A percentile compares a stretch with the other conserved stretches of the same genome.
These are phyloP conservation scores for Pecten maximus DNA, from an alignment of 2,888 invertebrate species.

Conservation along the genomic window DNA sequence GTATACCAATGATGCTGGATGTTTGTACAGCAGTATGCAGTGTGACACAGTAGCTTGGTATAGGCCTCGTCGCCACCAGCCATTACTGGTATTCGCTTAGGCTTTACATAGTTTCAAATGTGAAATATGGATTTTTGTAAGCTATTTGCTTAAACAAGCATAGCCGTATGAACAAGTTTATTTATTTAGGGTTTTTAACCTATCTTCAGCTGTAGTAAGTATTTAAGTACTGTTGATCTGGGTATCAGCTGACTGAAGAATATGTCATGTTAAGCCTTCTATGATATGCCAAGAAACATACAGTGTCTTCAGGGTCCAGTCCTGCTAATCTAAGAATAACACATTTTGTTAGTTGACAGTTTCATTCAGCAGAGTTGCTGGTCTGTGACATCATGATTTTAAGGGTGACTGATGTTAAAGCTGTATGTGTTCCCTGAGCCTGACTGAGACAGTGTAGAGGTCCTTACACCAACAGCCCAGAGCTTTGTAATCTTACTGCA, in stretches of 20 bases:
- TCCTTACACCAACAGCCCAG: not conserved
- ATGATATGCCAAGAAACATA: too few relatives aligned
- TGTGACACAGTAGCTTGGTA: not conserved
- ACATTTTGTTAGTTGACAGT: not conserved
- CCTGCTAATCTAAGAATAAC: not conserved
- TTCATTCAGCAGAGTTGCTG: not conserved
- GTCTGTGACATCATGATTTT: not conserved
- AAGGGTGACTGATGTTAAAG: not conserved
- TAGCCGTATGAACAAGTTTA: not conserved
- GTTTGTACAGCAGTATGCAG: not conserved
- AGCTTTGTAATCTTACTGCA: not conserved
- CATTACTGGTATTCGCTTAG: not conserved
- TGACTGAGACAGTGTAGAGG: not conserved
- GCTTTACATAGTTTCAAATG: not conserved
- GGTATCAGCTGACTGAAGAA: too few relatives aligned
- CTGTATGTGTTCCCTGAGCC: not conserved
- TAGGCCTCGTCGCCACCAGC: not conserved
- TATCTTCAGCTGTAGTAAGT: too few relatives aligned
- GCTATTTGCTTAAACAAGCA: not conserved
- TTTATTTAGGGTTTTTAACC: too few relatives aligned
- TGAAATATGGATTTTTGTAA: conserved; percentile 9
- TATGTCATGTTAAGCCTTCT: too few relatives aligned
- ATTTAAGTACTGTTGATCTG: too few relatives aligned
- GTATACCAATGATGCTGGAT: too few relatives aligned
- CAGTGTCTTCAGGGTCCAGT: too few relatives aligned